Evolutionary conservation across 1,140 invertebrate species (phyloP).

Genomic region (Formica exsecta): DNA sequence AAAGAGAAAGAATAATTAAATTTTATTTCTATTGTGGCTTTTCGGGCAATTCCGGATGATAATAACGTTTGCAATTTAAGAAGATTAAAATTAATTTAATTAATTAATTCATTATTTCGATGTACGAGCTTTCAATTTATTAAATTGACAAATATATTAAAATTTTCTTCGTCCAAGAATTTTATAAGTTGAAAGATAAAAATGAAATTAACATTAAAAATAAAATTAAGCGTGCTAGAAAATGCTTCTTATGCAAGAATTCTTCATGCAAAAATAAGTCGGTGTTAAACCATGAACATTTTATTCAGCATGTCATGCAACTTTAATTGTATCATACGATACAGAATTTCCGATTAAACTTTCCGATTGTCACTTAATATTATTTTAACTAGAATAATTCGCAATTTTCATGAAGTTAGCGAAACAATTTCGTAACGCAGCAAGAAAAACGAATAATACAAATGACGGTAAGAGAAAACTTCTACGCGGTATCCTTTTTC

Average conservation of each 20-base stretch:
- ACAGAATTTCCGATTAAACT: neutral
- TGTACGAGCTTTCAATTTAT: neutral
- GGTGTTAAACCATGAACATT: neutral
- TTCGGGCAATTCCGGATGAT: neutral
- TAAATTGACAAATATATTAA: neutral
- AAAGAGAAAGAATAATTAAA: neutral
- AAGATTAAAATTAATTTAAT: slow-evolving; percentile 12
- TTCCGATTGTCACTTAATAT: neutral
- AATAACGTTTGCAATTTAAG: neutral
- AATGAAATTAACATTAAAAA: slow-evolving; percentile 27
- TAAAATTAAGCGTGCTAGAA: slow-evolving; percentile 6
- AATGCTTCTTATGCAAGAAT: slow-evolving; percentile 3
- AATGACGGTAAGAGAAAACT: slow-evolving; percentile 3
- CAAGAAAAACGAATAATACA: neutral
- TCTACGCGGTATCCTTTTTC: neutral
- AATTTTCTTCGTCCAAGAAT: neutral
- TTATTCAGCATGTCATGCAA: neutral
- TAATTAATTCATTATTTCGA: neutral
- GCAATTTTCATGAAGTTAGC: neutral
- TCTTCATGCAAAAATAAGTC: slow-evolving; percentile 3
- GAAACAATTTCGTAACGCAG: neutral
- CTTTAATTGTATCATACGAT: neutral
- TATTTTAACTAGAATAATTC: slow-evolving; percentile 27
- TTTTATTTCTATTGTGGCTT: slow-evolving; percentile 34
- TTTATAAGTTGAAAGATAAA: neutral